Evolutionary conservation across 1,140 invertebrate genomes (phyloP).

Genomic region (Leptoteleia sp.): DNA sequence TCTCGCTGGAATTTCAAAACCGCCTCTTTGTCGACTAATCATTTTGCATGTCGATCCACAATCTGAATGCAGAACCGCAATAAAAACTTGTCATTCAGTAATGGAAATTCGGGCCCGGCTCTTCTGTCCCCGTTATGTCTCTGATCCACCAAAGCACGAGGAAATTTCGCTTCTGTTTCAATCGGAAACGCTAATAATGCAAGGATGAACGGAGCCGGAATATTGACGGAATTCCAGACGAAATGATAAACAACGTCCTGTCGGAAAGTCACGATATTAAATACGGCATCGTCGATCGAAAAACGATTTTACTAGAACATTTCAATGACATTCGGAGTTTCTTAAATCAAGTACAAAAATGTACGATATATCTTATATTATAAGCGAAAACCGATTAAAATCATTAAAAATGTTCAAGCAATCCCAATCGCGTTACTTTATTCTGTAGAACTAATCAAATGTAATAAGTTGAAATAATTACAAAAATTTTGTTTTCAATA

Average conservation of each 20-base stretch:
- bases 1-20: neutral
- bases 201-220: conserved; percentile 6
- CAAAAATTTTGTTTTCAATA: too few species aligned
- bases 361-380: too few species aligned
- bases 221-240: conserved; percentile 17
- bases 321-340: neutral
- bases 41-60: conserved; percentile 23
- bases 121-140: conserved; percentile 11
- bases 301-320: neutral
- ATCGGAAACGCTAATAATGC: conserved; percentile 34
- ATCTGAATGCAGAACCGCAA: conserved; percentile 17
- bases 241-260: conserved; percentile 34
- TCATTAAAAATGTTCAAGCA: too few species aligned
- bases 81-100: conserved; percentile 16
- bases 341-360: neutral
- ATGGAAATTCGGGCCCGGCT: conserved; percentile 6
- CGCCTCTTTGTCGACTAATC: conserved; percentile 17
- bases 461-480: too few species aligned
- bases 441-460: too few species aligned
- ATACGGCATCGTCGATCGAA: too few species aligned
- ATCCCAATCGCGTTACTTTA: too few species aligned
- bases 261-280: neutral
- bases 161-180: conserved; percentile 22
- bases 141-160: conserved; percentile 20
- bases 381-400: too few species aligned